Percentiles rank a stretch among this genome's conserved stretches.
Conservation (phyloP, 2,888 invertebrate genomes). For the Netelia melanura region DNA sequence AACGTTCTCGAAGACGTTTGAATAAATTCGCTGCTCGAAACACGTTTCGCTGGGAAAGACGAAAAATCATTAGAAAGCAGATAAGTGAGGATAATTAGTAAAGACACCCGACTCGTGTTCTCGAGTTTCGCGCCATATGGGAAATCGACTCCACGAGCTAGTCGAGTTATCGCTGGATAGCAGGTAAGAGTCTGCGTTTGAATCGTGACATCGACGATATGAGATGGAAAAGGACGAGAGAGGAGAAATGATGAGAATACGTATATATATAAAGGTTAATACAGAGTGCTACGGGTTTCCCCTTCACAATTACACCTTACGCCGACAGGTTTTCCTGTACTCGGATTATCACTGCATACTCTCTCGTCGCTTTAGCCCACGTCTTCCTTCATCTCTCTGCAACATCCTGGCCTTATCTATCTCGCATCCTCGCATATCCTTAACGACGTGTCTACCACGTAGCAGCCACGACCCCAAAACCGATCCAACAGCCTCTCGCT, state of each 20-base stretch:
- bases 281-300: not conserved
- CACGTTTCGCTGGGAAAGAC: not conserved
- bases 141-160: conserved; percentile 35
- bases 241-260: not conserved
- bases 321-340: not conserved
- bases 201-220: not conserved
- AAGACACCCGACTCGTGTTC: not conserved
- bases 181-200: not conserved
- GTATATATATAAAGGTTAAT: not conserved
- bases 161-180: conserved; percentile 31
- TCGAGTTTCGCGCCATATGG: conserved; percentile 16
- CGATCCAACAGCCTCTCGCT: conserved; percentile 14
- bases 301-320: not conserved
- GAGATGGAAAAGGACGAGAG: conserved; percentile 3
- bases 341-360: not conserved
- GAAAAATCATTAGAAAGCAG: conserved; percentile 47
- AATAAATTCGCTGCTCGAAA: not conserved
- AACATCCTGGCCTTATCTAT: conserved; percentile 22
- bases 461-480: not conserved
- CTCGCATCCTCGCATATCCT: conserved; percentile 3
- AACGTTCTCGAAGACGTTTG: too few relatives aligned
- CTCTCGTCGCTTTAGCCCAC: not conserved
- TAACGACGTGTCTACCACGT: conserved; percentile 4
- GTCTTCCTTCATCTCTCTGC: not conserved
- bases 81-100: conserved; percentile 49